Evolutionary conservation across 2,888 invertebrate species (phyloP).

Genomic region (Sinopyrophorus schimmeli): DNA sequence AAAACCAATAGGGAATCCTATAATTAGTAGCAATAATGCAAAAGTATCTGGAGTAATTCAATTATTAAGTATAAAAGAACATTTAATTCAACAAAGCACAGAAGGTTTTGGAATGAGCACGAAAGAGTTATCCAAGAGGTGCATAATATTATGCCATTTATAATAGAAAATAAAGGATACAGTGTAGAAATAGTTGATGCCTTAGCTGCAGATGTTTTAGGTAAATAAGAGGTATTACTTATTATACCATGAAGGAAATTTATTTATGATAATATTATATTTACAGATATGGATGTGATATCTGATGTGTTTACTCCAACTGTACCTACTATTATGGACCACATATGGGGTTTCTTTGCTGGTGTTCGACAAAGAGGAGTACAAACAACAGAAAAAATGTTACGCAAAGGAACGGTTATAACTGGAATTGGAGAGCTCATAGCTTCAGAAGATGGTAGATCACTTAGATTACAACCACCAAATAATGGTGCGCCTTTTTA

Average conservation of each 20-base stretch:
- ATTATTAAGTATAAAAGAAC: slow-evolving; percentile 78
- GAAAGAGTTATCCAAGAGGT: slow-evolving; percentile 78
- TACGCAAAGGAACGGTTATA: slow-evolving; percentile 78
- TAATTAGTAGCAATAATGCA: slow-evolving; percentile 73
- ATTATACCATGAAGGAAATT: no score
- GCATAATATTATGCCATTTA: slow-evolving; percentile 80
- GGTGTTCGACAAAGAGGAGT: slow-evolving; percentile 82
- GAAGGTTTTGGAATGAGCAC: slow-evolving; percentile 86
- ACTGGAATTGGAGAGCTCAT: slow-evolving; percentile 80
- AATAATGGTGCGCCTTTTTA: slow-evolving; percentile 72
- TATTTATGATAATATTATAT: background rate
- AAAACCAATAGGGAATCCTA: slow-evolving; percentile 73
- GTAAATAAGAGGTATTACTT: slow-evolving; percentile 45
- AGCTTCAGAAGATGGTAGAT: slow-evolving; percentile 61
- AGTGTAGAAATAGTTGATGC: slow-evolving; percentile 78
- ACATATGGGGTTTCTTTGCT: slow-evolving; percentile 83
- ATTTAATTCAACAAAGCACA: slow-evolving; percentile 78
- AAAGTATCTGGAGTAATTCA: slow-evolving; percentile 78
- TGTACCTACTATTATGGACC: slow-evolving; percentile 74
- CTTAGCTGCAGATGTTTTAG: slow-evolving; percentile 70
- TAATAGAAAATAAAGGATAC: slow-evolving; percentile 63
- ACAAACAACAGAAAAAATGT: slow-evolving; percentile 85
- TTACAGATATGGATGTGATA: slow-evolving; percentile 74
- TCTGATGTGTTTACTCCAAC: slow-evolving; percentile 82
- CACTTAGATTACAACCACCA: slow-evolving; percentile 74